Conservation (phyloP, 35 echinoderm and acorn worm species). For the Lytechinus pictus region DNA sequence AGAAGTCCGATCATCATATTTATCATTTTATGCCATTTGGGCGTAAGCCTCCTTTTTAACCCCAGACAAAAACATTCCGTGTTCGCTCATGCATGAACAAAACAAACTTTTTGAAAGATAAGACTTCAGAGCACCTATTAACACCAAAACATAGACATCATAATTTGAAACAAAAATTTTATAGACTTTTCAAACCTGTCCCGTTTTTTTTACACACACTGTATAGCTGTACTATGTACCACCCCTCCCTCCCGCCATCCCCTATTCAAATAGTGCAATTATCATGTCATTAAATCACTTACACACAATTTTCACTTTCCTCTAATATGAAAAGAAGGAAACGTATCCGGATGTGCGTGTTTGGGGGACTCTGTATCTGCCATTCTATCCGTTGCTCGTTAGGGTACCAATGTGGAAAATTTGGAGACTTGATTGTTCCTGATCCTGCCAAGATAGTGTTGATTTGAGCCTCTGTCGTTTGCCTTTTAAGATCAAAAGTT, state of each 20-base stretch:
- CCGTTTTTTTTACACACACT: too few relatives aligned
- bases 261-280: background rate
- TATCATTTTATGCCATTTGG: too few relatives aligned
- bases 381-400: background rate
- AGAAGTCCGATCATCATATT: too few relatives aligned
- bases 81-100: too few relatives aligned
- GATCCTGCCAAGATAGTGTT: background rate
- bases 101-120: too few relatives aligned
- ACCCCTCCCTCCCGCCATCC: background rate
- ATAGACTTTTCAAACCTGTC: too few relatives aligned
- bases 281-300: background rate
- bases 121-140: too few relatives aligned
- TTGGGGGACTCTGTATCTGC: background rate
- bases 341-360: background rate
- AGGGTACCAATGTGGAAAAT: background rate
- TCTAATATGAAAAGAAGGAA: background rate
- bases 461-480: background rate
- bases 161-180: too few relatives aligned
- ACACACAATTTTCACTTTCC: background rate
- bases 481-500: background rate
- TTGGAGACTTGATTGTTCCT: background rate
- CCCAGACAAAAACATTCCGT: too few relatives aligned
- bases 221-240: background rate
- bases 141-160: too few relatives aligned
- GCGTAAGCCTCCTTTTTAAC: too few relatives aligned